Base-by-base conservation (phyloP, 2,113 vertebrate genomes). In the Muntiacus reevesi region DNA sequence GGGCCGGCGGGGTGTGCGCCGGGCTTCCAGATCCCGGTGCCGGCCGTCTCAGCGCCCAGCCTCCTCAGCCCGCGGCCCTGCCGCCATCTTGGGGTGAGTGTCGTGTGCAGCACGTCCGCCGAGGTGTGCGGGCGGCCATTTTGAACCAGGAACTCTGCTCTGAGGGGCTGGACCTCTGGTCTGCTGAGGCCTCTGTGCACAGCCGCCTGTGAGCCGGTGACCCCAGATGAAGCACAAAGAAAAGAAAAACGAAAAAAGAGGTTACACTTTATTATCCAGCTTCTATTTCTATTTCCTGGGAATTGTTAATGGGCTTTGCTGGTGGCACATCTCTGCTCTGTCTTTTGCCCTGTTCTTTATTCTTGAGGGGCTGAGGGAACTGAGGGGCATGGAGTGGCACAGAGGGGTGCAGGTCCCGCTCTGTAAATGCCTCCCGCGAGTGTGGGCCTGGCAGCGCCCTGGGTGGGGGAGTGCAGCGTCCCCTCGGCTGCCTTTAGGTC, bases 81-180 rank as follows among this genome's bases (percentile, higher is more conserved):
- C 50, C 50, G 33, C 50, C 79, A 54, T 82, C 79, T 82, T 82
- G 50, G 50, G 0, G 7, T n/a, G 50, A 1, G 81, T 55, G 52
- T 2, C 21, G 21, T 9, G 81, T 5, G 52, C n/a, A 0, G 81
- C 50, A 0, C n/a, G 8, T 25, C 33, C 5, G 33, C 81, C 0
- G 52, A 16, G 33, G 19, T 0, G 6, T 13, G 1, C 33, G 79
- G 14, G 79, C 19, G 4, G 33, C 50, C 30, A 1, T 9, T 36
- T 55, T 36, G 33, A 7, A 3, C 81, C 33, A 27, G 50, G 33
- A 83, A 1, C 33, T 16, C 21, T 36, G 81, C 33, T 15, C 50
- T 55, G 81, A 43, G 21, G n/a, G 67, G 36, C 36, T 0, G 21
- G 17, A 11, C 17, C 52, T 40, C n/a, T 71, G 67, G 19, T 12